Conservation (phyloP, 2,113 vertebrate species). For the Ahaetulla prasina region DNA sequence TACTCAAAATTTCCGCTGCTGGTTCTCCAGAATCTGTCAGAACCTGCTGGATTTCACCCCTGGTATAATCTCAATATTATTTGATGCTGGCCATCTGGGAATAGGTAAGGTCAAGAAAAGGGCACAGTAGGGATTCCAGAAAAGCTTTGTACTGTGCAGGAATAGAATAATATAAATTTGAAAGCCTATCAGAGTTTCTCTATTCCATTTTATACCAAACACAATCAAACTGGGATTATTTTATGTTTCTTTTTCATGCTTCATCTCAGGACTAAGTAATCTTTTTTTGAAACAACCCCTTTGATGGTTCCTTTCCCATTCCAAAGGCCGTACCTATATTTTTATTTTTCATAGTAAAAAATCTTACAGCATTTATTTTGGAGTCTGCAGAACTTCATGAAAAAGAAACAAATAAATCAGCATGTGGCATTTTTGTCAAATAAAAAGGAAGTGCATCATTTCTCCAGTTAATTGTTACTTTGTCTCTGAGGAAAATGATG, state of each 20-base stretch:
- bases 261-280: background rate
- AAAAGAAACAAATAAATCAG: background rate
- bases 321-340: background rate
- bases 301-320: background rate
- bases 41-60: too few species aligned
- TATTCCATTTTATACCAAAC: background rate
- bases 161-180: background rate
- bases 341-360: background rate
- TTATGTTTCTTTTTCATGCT: background rate
- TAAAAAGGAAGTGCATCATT: background rate
- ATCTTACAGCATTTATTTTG: background rate
- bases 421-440: background rate
- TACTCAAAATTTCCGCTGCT: too few species aligned
- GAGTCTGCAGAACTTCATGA: background rate
- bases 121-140: background rate
- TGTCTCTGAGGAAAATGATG: background rate
- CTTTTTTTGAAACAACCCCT: background rate
- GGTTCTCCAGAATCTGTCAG: too few species aligned
- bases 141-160: background rate
- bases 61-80: background rate
- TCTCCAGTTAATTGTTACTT: background rate
- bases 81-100: background rate
- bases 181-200: background rate
- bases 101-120: background rate
- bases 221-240: background rate